Evolutionary conservation across 2,113 vertebrate species (phyloP), one percentile per base, ranked within the genome.

Genomic region (Lepus europaeus): DNA sequence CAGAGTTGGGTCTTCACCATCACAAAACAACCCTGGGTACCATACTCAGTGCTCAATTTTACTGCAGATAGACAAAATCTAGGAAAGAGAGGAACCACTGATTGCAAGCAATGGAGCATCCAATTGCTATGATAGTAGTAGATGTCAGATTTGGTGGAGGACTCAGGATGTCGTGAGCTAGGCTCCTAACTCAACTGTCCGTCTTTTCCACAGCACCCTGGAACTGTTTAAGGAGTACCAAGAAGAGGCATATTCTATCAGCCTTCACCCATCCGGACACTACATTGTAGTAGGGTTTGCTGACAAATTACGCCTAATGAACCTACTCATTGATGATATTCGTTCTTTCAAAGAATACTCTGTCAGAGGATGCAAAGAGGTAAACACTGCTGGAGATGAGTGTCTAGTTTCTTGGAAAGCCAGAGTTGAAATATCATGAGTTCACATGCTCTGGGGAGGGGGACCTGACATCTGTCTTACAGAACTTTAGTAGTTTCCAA

Each of bases 231-330:
- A 99, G 95, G 98, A 99, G 68, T 99, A 99, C 94, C 98, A 98
- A 96, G 99, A 99, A 95, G 99, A 99, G 94, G 99, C 98, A 0
- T 97, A 98, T 95, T 97, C 99, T 3, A 91, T 99, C 72, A 98
- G 99, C 74, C 98, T 99, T 90, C 99, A 99, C 79, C 99, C 99
- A n/a, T 98, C 98, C 3, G 99, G 99, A 23, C 98, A 99, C 89
- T 99, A 98, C 89, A 94, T 99, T 84, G 98, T 99, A 89, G 99
- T 99, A 94, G 99, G 99, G 19, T 99, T 99, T 97, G 98, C 99
- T 78, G 99, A 99, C 98, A 99, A 99, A 96, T 98, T 99, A 4
- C 97, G 98, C 49, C 98, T 99, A 85, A 98, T 99, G 99, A 99
- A 99, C 93, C 98, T 99, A 22, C 98, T 99, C 9, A 98, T 99